These are phyloP conservation scores for Drosophila varians DNA, from an alignment of 1,140 invertebrate genomes.

Conservation along the genomic window DNA sequence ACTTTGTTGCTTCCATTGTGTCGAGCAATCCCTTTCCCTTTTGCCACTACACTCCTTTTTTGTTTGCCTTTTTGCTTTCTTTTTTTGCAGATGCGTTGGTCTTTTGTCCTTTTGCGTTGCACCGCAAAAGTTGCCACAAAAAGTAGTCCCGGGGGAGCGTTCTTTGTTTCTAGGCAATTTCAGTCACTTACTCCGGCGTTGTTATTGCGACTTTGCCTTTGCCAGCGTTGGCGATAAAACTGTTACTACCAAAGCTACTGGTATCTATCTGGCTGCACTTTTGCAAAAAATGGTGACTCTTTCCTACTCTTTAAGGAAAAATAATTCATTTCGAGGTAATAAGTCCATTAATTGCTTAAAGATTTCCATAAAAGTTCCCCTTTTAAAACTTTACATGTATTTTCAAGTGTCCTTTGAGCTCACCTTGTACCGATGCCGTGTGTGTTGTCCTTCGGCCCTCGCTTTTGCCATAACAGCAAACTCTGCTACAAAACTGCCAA, in stretches of 20 bases:
- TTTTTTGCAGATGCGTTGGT: background rate
- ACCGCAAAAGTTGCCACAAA: constrained; percentile 54
- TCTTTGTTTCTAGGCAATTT: constrained; percentile 68
- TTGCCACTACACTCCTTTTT: background rate
- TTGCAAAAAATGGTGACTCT: background rate
- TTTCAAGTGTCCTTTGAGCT: constrained; percentile 23
- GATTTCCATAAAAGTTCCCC: background rate
- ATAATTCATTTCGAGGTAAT: too few species aligned
- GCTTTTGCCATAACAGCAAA: constrained; percentile 51
- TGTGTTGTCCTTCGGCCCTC: constrained; percentile 35
- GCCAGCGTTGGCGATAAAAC: constrained; percentile 58
- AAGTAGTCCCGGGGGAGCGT: constrained; percentile 12
- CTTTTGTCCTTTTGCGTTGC: constrained; percentile 46
- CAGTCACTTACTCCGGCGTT: constrained; percentile 53
- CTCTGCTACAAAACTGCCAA: constrained; percentile 52
- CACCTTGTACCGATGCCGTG: constrained; percentile 54
- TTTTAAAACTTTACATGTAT: background rate
- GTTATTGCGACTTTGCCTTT: constrained; percentile 47
- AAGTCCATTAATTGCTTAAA: too few species aligned
- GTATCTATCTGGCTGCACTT: constrained; percentile 39
- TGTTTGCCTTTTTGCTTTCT: constrained; percentile 4
- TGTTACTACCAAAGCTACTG: constrained; percentile 45
- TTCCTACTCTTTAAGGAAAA: too few species aligned
- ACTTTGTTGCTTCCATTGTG: constrained; percentile 40
- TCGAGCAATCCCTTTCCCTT: constrained; percentile 21